Conservation (phyloP, 2,113 vertebrate genomes). For the Zosterops hypoxanthus region DNA sequence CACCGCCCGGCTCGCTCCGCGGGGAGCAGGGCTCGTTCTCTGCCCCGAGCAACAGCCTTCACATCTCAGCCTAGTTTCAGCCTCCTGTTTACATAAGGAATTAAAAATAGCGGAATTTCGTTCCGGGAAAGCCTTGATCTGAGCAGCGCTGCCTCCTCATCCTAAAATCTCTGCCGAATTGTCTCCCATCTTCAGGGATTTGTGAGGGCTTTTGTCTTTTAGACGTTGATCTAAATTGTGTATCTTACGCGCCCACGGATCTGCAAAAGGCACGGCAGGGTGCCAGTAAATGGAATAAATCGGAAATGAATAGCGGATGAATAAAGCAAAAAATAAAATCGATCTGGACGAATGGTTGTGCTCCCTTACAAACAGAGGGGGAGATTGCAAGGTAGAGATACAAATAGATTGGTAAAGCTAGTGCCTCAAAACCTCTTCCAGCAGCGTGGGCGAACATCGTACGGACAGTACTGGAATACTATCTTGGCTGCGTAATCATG, state of each 20-base stretch:
- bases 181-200: neutral
- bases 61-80: slow-evolving; percentile 6
- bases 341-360: neutral
- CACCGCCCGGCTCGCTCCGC: neutral
- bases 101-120: slow-evolving; percentile 29
- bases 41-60: neutral
- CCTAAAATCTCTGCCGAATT: neutral
- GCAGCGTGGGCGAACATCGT: neutral
- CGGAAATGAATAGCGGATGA: neutral
- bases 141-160: neutral
- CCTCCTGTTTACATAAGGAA: slow-evolving; percentile 41
- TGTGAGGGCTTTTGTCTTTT: slow-evolving; percentile 45
- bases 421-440: neutral
- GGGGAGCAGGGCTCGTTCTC: rapidly evolving
- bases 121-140: neutral
- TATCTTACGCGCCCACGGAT: neutral
- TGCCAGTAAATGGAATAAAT: neutral
- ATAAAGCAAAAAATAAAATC: neutral
- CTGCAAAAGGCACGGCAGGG: neutral
- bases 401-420: neutral
- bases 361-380: neutral
- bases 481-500: rapidly evolving
- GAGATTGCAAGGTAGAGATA: neutral
- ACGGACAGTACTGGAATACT: neutral
- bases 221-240: neutral